Evolutionary conservation across 1,140 invertebrate species (phyloP).

Genomic region (Drosophila nebulosa): DNA sequence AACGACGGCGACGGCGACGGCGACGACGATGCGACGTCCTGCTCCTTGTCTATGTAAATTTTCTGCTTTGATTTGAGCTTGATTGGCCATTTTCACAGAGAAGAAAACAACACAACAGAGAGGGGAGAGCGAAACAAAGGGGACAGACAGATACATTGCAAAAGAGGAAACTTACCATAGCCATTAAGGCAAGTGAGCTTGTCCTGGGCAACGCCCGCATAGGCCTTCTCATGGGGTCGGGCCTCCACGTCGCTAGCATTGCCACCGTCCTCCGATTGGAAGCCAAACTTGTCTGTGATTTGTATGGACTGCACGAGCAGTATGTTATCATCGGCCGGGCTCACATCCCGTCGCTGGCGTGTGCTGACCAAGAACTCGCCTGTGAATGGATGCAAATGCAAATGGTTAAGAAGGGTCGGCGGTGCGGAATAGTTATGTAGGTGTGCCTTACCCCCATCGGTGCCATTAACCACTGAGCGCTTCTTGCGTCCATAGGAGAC

Average conservation of each 20-base stretch:
- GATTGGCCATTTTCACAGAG: conserved; percentile 74
- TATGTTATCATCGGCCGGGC: conserved; percentile 87
- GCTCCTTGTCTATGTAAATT: conserved; percentile 74
- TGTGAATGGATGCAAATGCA: conserved; percentile 37
- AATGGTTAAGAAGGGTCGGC: conserved; percentile 24
- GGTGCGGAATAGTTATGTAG: not conserved
- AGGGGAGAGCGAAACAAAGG: not conserved
- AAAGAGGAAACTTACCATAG: conserved; percentile 71
- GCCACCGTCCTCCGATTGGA: conserved; percentile 83
- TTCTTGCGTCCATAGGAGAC: conserved; percentile 88
- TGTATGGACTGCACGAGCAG: conserved; percentile 94
- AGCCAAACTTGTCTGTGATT: conserved; percentile 95
- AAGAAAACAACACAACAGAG: not conserved
- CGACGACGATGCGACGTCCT: conserved; percentile 35
- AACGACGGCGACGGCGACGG: conserved; percentile 36
- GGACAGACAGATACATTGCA: not conserved
- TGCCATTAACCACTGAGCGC: conserved; percentile 70
- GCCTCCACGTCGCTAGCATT: conserved; percentile 37
- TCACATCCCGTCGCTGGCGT: conserved; percentile 66
- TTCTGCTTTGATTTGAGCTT: conserved; percentile 64
- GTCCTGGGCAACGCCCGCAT: conserved; percentile 73
- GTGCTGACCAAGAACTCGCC: conserved; percentile 73
- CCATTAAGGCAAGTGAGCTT: conserved; percentile 80
- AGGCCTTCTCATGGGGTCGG: conserved; percentile 71
- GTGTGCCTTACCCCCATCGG: conserved; percentile 62